These are phyloP conservation scores for Drosophila tani DNA, from an alignment of 1,140 invertebrate species.

Conservation along the genomic window DNA sequence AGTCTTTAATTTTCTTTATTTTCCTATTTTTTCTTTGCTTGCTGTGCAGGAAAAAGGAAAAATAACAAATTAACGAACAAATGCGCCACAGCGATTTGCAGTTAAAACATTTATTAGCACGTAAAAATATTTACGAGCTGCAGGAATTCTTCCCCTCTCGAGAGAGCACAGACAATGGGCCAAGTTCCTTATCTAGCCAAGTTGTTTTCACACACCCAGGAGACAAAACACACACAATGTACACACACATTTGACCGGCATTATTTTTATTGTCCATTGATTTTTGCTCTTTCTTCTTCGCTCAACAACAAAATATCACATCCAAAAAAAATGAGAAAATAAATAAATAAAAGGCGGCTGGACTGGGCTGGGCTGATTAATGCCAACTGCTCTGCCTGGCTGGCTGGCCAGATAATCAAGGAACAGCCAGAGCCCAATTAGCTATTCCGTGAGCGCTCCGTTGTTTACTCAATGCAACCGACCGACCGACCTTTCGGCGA, in stretches of 20 bases:
- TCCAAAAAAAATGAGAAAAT: background rate
- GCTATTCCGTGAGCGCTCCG: constrained; percentile 21
- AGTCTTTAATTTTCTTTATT: too few relatives aligned
- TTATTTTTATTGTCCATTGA: constrained; percentile 7
- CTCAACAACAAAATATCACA: background rate
- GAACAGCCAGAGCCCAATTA: constrained; percentile 42
- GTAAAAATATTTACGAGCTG: constrained; percentile 59
- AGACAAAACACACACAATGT: background rate
- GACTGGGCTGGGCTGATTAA: constrained; percentile 1
- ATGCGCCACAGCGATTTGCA: constrained; percentile 46
- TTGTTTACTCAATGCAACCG: constrained; percentile 58
- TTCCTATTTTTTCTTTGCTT: background rate
- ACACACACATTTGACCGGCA: constrained; percentile 20
- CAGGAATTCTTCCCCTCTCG: background rate
- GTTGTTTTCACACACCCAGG: constrained; percentile 5
- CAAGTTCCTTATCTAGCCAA: constrained; percentile 1
- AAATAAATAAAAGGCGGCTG: constrained; percentile 2
- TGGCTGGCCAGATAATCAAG: constrained; percentile 27
- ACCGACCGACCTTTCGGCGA: constrained; percentile 34
- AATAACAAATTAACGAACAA: constrained; percentile 31
- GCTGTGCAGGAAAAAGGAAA: background rate
- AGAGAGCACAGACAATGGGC: background rate
- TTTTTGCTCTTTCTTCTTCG: background rate
- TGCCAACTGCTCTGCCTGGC: background rate
- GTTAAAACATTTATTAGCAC: constrained; percentile 67